phyloP scores from a whole-genome alignment of 1,140 invertebrate species.

The Ceratitis capitata region DNA sequence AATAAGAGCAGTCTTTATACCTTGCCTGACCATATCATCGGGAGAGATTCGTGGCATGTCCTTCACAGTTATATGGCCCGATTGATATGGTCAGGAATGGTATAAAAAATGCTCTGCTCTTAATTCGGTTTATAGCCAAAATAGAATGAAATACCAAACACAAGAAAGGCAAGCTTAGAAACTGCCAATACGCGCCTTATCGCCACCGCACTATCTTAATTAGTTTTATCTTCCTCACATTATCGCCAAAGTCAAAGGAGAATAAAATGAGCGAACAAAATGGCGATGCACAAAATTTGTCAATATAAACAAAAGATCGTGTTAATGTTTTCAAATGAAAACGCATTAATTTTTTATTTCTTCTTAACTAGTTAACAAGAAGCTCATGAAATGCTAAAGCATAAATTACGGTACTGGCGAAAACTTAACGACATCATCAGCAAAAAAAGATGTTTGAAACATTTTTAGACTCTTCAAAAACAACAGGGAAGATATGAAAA shows the following conservation, averaged over 20 bases:
- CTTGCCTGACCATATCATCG: too few species aligned
- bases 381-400: neutral
- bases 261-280: neutral
- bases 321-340: neutral
- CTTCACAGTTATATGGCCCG: too few species aligned
- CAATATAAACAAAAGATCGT: neutral
- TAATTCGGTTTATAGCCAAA: too few species aligned
- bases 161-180: too few species aligned
- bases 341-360: neutral
- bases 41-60: too few species aligned
- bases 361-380: neutral
- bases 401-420: neutral
- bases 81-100: too few species aligned
- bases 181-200: too few species aligned
- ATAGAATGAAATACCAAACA: too few species aligned
- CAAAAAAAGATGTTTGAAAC: neutral
- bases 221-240: neutral
- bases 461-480: neutral
- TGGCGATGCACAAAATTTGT: neutral
- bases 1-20: too few species aligned
- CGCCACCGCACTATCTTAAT: neutral
- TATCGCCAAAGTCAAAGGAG: neutral
- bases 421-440: neutral
- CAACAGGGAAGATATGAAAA: neutral
- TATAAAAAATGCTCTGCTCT: too few species aligned